phyloP scores from a whole-genome alignment of 1,140 invertebrate species.

The Himalopsyche phryganea region DNA sequence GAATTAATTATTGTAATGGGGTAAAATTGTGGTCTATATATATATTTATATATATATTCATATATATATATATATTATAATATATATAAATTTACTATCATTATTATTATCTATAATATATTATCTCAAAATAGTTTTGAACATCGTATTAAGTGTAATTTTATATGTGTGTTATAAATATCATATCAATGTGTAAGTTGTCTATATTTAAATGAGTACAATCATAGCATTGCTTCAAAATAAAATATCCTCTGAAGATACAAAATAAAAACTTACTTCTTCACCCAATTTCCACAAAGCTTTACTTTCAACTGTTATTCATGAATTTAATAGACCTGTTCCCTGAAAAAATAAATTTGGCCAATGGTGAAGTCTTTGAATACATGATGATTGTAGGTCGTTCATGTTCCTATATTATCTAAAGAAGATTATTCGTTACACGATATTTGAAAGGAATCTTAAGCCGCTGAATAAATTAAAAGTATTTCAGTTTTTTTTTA shows the following conservation, averaged over 20 bases:
- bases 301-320: too few species aligned
- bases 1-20: slow-evolving; percentile 28
- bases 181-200: slow-evolving; percentile 10
- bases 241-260: background rate
- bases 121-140: slow-evolving; percentile 9
- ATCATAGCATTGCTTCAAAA: slow-evolving; percentile 9
- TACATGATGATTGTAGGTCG: too few species aligned
- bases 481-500: too few species aligned
- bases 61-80: slow-evolving; percentile 12
- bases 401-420: too few species aligned
- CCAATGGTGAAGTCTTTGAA: too few species aligned
- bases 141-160: slow-evolving; percentile 8
- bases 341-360: too few species aligned
- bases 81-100: background rate
- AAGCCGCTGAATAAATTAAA: too few species aligned
- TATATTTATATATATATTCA: slow-evolving; percentile 19
- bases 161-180: slow-evolving; percentile 11
- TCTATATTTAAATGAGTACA: slow-evolving; percentile 8
- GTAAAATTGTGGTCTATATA: slow-evolving; percentile 28
- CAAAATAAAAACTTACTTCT: too few species aligned
- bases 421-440: too few species aligned
- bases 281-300: too few species aligned
- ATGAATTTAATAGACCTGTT: too few species aligned
- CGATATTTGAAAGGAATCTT: too few species aligned
- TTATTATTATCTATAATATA: background rate